A percentile compares a stretch with the other conserved stretches of the same genome.
phyloP scores from a whole-genome alignment of 1,140 invertebrate species.

The Formica exsecta region DNA sequence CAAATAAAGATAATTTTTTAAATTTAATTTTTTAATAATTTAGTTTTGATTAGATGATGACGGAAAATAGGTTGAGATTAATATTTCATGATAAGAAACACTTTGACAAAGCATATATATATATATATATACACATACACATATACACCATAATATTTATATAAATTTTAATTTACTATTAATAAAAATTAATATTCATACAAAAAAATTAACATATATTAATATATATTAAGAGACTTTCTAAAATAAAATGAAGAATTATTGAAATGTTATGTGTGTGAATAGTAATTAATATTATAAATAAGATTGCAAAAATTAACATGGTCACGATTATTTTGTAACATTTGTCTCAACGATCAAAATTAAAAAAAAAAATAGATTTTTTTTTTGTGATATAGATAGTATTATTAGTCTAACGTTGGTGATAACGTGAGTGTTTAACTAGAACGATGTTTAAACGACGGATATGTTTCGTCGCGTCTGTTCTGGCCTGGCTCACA shows the following conservation, averaged over 20 bases:
- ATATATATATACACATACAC: neutral
- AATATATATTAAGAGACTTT: neutral
- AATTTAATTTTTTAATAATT: no score
- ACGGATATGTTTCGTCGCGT: constrained; percentile 4
- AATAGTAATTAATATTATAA: neutral
- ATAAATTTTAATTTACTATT: neutral
- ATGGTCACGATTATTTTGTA: neutral
- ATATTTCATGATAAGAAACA: neutral
- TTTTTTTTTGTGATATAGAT: neutral
- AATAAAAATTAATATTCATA: neutral
- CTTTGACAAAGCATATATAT: neutral
- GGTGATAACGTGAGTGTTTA: neutral
- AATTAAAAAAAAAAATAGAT: constrained; percentile 8
- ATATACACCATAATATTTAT: neutral
- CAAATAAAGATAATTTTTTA: neutral
- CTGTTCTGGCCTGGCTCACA: neutral
- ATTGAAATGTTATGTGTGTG: neutral
- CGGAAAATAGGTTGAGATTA: neutral
- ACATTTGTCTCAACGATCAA: neutral
- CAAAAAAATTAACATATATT: neutral
- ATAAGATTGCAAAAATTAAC: neutral
- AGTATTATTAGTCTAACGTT: neutral
- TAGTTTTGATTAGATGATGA: neutral
- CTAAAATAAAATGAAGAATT: neutral
- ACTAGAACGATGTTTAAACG: neutral